Evolutionary conservation across 1,140 invertebrate genomes (phyloP).

Genomic region (Lethrus apterus): DNA sequence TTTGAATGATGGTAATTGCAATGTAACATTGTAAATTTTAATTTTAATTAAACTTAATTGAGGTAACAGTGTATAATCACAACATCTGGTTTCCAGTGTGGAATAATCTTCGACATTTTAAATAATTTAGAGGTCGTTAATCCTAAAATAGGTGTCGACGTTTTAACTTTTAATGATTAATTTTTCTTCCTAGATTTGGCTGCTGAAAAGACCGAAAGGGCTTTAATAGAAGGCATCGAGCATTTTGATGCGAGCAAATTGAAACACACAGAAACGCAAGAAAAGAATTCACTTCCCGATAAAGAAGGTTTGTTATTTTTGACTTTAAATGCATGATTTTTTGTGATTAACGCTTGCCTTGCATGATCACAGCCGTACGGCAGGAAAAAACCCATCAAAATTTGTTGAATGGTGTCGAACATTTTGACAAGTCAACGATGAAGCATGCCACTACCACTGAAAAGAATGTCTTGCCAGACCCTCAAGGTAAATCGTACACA

Average conservation of each 20-base stretch:
- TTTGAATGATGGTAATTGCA: too few species aligned
- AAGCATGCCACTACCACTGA: slow-evolving; percentile 68
- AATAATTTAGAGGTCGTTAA: background rate
- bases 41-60: too few species aligned
- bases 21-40: too few species aligned
- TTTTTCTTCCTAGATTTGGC: slow-evolving; percentile 61
- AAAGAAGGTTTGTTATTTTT: slow-evolving; percentile 71
- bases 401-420: slow-evolving; percentile 61
- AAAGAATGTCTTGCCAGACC: slow-evolving; percentile 67
- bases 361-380: slow-evolving; percentile 41
- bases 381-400: slow-evolving; percentile 63
- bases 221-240: slow-evolving; percentile 77
- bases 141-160: background rate
- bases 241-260: slow-evolving; percentile 72
- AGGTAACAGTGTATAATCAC: too few species aligned
- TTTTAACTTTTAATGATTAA: slow-evolving; percentile 12
- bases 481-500: slow-evolving; percentile 50
- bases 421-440: slow-evolving; percentile 62
- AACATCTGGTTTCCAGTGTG: too few species aligned
- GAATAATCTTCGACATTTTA: too few species aligned
- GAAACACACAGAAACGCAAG: slow-evolving; percentile 87
- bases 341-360: slow-evolving; percentile 10
- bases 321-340: slow-evolving; percentile 5
- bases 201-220: slow-evolving; percentile 79
- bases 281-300: slow-evolving; percentile 89